Base-by-base conservation (phyloP, 2,797 vertebrate genomes). In the Manis javanica region DNA sequence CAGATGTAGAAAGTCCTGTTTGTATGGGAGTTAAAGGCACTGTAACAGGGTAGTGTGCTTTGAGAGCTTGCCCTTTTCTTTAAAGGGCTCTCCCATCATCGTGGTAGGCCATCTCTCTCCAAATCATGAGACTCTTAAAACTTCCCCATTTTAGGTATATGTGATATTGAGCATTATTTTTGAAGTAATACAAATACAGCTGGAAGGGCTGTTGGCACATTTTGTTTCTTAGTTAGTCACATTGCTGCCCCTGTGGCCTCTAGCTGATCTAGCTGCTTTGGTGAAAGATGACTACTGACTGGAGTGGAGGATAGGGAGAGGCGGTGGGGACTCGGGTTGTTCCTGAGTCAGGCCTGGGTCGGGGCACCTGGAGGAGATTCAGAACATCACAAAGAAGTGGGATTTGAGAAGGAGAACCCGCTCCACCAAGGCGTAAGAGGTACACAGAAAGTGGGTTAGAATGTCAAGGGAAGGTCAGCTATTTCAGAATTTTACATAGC, bases 51-150 rank as follows among this genome's bases (percentile, higher is more conserved):
- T 0, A 14, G 69, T 26, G n/a, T 55, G 8, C 53, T 69, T 31
- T 55, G 75, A 81, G 78, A 85, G 13, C 29, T 23, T 85, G 49
- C 18, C 9, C 5, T 14, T 55, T 83, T 21, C 46, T 29, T 51
- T 55, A 7, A 23, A 11, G 21, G 75, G n/a, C 21, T 81, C 49
- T 90, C 39, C 72, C 2, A 0, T 66, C 51, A 42, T 34, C 55
- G 18, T 0, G 3, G 3, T 51, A n/a, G 26, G 42, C 46, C 18
- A 69, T 75, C 57, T 86, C 12, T 26, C 37, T 72, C 72, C 83
- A 90, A 69, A 53, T 53, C 46, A 29, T 85, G 34, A 87, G 87
- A 78, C 23, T 79, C 87, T 93, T 49, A 69, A 89, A 95, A 74
- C 53, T 66, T 57, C 26, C 72, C 66, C 6, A 72, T 78, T 68